These are phyloP conservation scores for Holothuria glaberrima DNA, from an alignment of 35 echinoderm and acorn worm genomes.

Conservation along the genomic window DNA sequence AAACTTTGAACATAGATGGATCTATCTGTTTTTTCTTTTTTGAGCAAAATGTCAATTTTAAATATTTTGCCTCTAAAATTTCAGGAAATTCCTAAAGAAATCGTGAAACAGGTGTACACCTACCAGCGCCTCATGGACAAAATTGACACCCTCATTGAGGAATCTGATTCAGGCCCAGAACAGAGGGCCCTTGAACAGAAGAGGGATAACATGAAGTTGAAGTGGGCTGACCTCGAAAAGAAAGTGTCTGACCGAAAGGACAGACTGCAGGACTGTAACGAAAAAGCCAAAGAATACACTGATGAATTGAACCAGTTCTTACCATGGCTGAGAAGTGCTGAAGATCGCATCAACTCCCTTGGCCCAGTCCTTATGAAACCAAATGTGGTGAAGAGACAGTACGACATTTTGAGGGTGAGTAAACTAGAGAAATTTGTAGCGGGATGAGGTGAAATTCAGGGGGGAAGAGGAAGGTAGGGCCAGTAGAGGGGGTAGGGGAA, in stretches of 20 bases:
- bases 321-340: slow-evolving; percentile 91
- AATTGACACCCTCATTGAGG: slow-evolving; percentile 76
- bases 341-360: slow-evolving; percentile 81
- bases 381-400: slow-evolving; percentile 91
- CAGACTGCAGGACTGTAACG: slow-evolving; percentile 72
- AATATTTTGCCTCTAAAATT: neutral
- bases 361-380: slow-evolving; percentile 89
- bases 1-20: neutral
- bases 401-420: slow-evolving; percentile 90
- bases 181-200: slow-evolving; percentile 80
- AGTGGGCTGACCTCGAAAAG: slow-evolving; percentile 80
- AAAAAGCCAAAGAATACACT: slow-evolving; percentile 84
- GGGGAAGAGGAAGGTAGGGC: neutral
- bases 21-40: neutral
- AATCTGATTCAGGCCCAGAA: slow-evolving; percentile 79
- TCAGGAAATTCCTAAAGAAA: slow-evolving; percentile 96
- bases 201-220: slow-evolving; percentile 66
- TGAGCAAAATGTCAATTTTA: neutral
- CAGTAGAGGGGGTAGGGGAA: too few relatives aligned
- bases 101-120: slow-evolving; percentile 95
- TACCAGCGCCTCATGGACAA: slow-evolving; percentile 95
- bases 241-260: slow-evolving; percentile 67
- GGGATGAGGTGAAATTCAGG: too few relatives aligned
- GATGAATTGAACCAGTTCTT: slow-evolving; percentile 94
- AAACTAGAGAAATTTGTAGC: neutral